Percentiles rank a stretch among this genome's conserved stretches.
These are phyloP conservation scores for Danaus plexippus DNA, from an alignment of 1,140 invertebrate species.

Conservation along the genomic window DNA sequence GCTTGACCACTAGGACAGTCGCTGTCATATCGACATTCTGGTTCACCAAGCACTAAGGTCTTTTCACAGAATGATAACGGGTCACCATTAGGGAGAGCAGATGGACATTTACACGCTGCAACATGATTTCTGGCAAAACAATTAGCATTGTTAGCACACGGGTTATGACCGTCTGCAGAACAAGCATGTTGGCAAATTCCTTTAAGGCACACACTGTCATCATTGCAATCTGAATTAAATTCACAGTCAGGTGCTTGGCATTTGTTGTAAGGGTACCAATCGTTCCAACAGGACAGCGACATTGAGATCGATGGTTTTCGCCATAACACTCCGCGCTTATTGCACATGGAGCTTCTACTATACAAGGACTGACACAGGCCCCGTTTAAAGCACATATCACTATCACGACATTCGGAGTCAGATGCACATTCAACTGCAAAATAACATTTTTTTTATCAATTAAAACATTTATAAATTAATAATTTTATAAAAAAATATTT, in stretches of 20 bases:
- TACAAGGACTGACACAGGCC: constrained; percentile 85
- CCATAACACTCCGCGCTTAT: constrained; percentile 87
- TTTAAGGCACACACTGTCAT: constrained; percentile 78
- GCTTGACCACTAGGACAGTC: constrained; percentile 86
- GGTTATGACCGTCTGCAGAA: constrained; percentile 71
- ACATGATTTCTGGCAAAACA: constrained; percentile 85
- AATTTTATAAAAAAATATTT: no score
- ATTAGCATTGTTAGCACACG: constrained; percentile 85
- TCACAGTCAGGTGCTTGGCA: constrained; percentile 88
- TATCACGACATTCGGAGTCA: constrained; percentile 83
- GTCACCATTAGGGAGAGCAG: constrained; percentile 81
- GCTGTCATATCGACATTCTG: constrained; percentile 83
- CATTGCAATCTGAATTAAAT: constrained; percentile 81
- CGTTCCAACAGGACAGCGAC: constrained; percentile 80
- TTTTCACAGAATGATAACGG: constrained; percentile 83
- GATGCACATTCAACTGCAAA: constrained; percentile 82
- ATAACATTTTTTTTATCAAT: constrained; percentile 9
- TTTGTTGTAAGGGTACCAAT: constrained; percentile 82
- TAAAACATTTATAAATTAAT: no score
- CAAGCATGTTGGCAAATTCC: constrained; percentile 85
- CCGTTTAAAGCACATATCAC: constrained; percentile 87
- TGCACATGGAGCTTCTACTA: constrained; percentile 84
- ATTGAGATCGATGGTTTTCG: constrained; percentile 81
- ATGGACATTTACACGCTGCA: constrained; percentile 83
- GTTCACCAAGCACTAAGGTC: constrained; percentile 65